A percentile compares a stretch with the other conserved stretches of the same genome.
These are phyloP conservation scores for Calcarius lapponicus DNA, from an alignment of 2,797 vertebrate species.

Conservation along the genomic window DNA sequence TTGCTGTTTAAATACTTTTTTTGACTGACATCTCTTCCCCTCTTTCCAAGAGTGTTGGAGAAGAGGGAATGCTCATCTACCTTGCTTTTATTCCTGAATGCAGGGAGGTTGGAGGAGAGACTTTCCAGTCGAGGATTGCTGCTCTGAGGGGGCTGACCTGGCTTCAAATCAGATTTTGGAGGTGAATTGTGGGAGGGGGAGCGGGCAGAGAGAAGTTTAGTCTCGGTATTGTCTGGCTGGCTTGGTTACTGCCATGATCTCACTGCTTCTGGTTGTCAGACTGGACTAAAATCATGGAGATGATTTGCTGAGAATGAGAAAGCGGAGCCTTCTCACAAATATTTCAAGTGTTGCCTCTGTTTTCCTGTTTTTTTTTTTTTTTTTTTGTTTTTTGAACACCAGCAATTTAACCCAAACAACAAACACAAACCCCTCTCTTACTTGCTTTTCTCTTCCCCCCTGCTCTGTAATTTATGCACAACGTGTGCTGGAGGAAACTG, in stretches of 20 bases:
- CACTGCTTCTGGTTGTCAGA: conserved; percentile 57
- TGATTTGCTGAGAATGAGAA: background rate
- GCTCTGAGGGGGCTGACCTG: background rate
- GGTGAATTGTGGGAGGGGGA: background rate
- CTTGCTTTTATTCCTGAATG: background rate
- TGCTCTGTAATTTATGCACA: background rate
- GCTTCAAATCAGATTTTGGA: background rate
- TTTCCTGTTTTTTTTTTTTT: background rate
- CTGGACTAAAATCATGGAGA: background rate
- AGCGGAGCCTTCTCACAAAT: background rate
- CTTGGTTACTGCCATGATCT: conserved; percentile 46
- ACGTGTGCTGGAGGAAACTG: background rate
- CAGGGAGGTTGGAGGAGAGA: background rate
- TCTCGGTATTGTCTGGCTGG: conserved; percentile 51
- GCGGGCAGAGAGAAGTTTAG: conserved; percentile 3
- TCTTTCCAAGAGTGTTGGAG: background rate
- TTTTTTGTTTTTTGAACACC: background rate
- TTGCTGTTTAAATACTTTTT: background rate
- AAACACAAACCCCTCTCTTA: background rate
- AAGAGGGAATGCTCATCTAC: rapidly evolving
- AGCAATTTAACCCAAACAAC: background rate
- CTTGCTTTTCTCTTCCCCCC: background rate
- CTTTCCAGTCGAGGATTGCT: background rate
- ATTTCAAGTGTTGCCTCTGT: background rate
- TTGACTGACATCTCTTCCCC: background rate